Conservation (phyloP, 2,113 vertebrate genomes). For the Amblyornis subalaris region DNA sequence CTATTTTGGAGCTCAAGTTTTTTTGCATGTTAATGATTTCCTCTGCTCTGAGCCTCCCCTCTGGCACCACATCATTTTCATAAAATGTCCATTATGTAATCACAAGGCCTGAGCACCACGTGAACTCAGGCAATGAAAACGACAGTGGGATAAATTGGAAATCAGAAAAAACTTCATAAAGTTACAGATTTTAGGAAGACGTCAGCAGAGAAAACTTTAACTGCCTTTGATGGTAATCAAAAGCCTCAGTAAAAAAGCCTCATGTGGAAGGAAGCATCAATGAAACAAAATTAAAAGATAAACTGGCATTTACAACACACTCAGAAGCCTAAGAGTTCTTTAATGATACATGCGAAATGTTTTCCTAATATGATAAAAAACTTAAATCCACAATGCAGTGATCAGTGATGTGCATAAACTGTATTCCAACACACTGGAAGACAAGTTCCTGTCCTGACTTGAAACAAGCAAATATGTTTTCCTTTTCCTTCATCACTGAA, state of each 20-base stretch:
- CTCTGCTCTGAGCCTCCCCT: constrained; percentile 5
- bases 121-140: neutral
- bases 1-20: neutral
- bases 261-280: accelerated
- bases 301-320: neutral
- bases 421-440: neutral
- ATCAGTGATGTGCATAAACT: neutral
- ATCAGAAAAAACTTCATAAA: neutral
- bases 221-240: neutral
- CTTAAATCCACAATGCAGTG: neutral
- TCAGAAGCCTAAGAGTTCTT: neutral
- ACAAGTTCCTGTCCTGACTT: neutral
- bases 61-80: constrained; percentile 10
- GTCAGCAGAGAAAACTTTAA: neutral
- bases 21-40: constrained; percentile 35
- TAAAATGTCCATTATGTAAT: neutral
- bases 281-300: neutral
- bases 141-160: neutral
- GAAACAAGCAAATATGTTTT: neutral
- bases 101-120: neutral
- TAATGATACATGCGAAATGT: neutral
- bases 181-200: neutral
- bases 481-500: neutral
- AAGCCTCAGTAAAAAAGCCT: neutral
- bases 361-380: neutral